These are phyloP conservation scores for Ectemnius cavifrons DNA, from an alignment of 2,888 invertebrate genomes.

Conservation along the genomic window DNA sequence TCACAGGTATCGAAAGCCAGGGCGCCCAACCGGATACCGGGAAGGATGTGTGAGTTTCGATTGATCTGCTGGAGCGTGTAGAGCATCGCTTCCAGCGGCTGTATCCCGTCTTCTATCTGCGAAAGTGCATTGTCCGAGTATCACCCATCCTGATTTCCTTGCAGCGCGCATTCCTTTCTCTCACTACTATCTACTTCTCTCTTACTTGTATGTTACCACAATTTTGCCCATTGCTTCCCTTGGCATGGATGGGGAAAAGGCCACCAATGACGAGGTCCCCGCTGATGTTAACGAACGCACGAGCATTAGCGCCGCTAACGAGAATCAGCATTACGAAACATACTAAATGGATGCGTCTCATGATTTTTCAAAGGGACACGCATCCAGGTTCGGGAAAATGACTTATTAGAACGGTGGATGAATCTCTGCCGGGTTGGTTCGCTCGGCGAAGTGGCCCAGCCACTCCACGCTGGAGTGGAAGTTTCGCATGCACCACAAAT, in stretches of 20 bases:
- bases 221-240: conserved; percentile 65
- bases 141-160: too few species aligned
- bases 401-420: conserved; percentile 1
- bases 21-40: conserved; percentile 79
- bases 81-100: conserved; percentile 80
- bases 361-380: background rate
- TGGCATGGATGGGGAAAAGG: conserved; percentile 79
- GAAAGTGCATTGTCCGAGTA: background rate
- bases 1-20: conserved; percentile 80
- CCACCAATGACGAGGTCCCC: conserved; percentile 80
- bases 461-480: conserved; percentile 11
- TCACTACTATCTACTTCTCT: background rate
- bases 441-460: background rate
- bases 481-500: conserved; percentile 4
- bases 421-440: background rate
- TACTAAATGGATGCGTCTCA: background rate
- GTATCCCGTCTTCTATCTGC: conserved; percentile 79
- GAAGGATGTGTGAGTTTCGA: conserved; percentile 75
- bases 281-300: conserved; percentile 64
- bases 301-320: conserved; percentile 25
- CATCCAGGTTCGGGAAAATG: background rate
- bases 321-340: background rate
- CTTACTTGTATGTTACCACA: conserved; percentile 73
- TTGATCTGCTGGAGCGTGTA: conserved; percentile 79
- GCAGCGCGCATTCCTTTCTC: background rate